Evolutionary conservation across 2,113 vertebrate genomes (phyloP).

Genomic region (Microcebus lehilahytsara): DNA sequence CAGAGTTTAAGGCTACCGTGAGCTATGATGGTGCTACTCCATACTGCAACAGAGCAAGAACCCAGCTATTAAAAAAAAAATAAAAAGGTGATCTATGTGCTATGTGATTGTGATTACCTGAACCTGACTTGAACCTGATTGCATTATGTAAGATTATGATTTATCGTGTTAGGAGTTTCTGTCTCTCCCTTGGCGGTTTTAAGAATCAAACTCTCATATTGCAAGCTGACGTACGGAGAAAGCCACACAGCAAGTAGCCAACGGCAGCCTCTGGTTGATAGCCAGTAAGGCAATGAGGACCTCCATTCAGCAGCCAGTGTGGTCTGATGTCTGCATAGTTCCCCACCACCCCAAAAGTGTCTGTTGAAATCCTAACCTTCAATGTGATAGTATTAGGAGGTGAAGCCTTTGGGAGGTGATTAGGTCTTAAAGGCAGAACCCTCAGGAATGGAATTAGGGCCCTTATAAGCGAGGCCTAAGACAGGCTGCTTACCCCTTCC

Average conservation of each 20-base stretch:
- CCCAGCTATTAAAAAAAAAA: no score
- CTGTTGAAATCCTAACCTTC: not conserved
- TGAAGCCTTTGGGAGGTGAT: not conserved
- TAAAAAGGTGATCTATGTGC: not conserved
- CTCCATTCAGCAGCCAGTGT: not conserved
- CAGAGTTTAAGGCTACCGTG: no score
- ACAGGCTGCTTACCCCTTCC: not conserved
- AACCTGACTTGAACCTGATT: not conserved
- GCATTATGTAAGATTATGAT: not conserved
- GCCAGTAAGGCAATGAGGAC: not conserved
- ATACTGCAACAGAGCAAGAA: no score
- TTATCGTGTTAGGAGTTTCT: not conserved
- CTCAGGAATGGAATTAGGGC: not conserved
- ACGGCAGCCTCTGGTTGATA: not conserved
- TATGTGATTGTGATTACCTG: not conserved
- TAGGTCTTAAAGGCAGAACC: not conserved
- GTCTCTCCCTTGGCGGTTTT: not conserved
- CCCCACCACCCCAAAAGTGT: not conserved
- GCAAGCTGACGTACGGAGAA: not conserved
- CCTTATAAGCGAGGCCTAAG: not conserved
- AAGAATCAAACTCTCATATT: not conserved
- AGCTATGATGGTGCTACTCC: no score
- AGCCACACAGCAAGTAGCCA: not conserved
- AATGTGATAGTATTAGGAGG: not conserved
- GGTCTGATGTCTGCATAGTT: not conserved